A percentile compares a stretch with the other conserved stretches of the same genome.
Evolutionary conservation across 2,797 vertebrate genomes (phyloP).

Genomic region (Molossus alvarezi): DNA sequence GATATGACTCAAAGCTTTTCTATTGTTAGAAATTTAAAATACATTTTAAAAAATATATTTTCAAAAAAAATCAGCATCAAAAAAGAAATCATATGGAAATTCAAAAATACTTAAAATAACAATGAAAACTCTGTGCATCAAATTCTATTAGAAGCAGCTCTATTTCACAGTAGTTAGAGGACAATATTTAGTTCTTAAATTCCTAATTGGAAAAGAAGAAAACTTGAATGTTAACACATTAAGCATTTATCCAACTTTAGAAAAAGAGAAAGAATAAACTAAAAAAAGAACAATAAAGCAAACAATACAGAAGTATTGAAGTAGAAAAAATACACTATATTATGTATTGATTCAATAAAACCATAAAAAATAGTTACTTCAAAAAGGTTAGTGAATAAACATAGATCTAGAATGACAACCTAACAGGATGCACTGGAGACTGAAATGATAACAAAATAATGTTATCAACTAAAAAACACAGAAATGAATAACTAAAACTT

Average conservation of each 20-base stretch:
- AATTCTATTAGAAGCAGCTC: background rate
- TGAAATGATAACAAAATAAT: background rate
- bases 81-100: conserved; percentile 16
- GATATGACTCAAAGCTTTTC: background rate
- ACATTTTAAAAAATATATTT: background rate
- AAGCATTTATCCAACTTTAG: background rate
- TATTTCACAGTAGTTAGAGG: background rate
- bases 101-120: background rate
- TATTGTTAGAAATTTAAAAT: background rate
- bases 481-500: background rate
- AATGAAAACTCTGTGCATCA: background rate
- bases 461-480: background rate
- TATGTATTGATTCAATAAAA: background rate
- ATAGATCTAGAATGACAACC: background rate
- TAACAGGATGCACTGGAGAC: background rate
- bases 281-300: background rate
- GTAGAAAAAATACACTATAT: background rate
- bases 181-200: background rate
- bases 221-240: background rate
- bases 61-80: background rate
- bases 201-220: background rate
- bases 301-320: conserved; percentile 16
- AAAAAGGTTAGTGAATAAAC: background rate
- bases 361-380: background rate
- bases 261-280: background rate